Evolutionary conservation across 2,888 invertebrate species (phyloP), one percentile per base, ranked within the genome.

Genomic region (Anoplius nigerrimus): DNA sequence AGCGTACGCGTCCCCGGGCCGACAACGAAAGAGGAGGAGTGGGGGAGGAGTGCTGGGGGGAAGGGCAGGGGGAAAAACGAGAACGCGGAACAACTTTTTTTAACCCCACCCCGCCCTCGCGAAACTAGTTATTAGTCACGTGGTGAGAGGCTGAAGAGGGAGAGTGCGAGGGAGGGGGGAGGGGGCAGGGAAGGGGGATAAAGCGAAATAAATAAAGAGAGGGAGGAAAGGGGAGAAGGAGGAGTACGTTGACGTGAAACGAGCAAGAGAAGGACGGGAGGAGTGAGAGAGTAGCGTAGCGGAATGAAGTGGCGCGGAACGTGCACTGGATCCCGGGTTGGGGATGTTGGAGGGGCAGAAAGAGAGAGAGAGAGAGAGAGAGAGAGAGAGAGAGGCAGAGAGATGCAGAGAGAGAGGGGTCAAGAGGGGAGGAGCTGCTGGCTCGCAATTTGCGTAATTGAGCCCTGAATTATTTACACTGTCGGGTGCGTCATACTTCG

Each of bases 401-500:
- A 56, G 43, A 65, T 61, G 43, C 60, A 21, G 66, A 62, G 62
- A 60, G 66, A 64, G 62, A 60, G 46, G 18, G 68, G 63, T 51
- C 57, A 60, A 60, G 60, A 55, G 46, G 53, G 63, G 73, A 76
- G 76, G 66, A 74, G 69, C 53, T 74, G 72, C 72, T 75, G 76
- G 70, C 75, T 79, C 77, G 84, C 86, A 85, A 87, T 87, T 88
- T 87, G 84, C 85, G 86, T 87, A 87, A 87, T 88, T 87, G 88
- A 88, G 83, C 82, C 80, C 78, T 87, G 86, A 88, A 87, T 88
- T 88, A 87, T 87, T 87, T 86, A 87, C 86, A 84, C 80, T 84
- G 82, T 76, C 80, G 82, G 84, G 79, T 83, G 84, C 84, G 84
- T 87, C 84, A 84, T 86, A 84, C 86, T 84, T 82, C 81, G 81